Evolutionary conservation across 2,888 invertebrate genomes (phyloP).

Genomic region (Phyto melanocephala): DNA sequence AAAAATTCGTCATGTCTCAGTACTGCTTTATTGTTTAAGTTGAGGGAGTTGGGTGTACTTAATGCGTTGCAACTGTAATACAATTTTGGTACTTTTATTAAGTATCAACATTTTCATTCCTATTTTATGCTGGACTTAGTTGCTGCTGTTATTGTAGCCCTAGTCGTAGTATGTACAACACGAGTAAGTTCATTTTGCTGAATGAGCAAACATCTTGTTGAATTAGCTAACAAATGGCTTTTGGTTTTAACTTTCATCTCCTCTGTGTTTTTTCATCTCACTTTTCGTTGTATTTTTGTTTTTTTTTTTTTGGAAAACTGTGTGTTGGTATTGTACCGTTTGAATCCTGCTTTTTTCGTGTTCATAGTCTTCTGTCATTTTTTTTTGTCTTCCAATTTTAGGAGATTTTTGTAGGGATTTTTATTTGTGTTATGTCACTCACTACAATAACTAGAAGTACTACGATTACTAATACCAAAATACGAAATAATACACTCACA

Average conservation of each 20-base stretch:
- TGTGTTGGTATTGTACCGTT: constrained; percentile 54
- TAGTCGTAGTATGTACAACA: constrained; percentile 54
- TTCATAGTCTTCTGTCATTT: constrained; percentile 14
- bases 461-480: not conserved
- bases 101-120: too few species aligned
- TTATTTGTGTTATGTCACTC: constrained; percentile 56
- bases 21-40: too few species aligned
- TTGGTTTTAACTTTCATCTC: constrained; percentile 74
- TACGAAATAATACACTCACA: not conserved
- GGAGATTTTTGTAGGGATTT: constrained; percentile 52
- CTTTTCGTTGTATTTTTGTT: constrained; percentile 2
- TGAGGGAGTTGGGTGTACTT: too few species aligned
- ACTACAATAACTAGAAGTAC: constrained; percentile 34
- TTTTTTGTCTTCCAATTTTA: constrained; percentile 45
- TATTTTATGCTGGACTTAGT: too few species aligned
- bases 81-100: too few species aligned
- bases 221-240: constrained; percentile 77
- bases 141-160: constrained; percentile 6
- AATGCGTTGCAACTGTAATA: too few species aligned
- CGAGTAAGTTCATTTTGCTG: constrained; percentile 74
- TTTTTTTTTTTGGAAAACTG: not conserved
- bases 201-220: constrained; percentile 77
- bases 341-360: constrained; percentile 6
- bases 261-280: constrained; percentile 33
- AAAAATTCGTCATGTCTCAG: too few species aligned